Evolutionary conservation across 2,113 vertebrate genomes (phyloP).

Genomic region (Oxyruncus cristatus): DNA sequence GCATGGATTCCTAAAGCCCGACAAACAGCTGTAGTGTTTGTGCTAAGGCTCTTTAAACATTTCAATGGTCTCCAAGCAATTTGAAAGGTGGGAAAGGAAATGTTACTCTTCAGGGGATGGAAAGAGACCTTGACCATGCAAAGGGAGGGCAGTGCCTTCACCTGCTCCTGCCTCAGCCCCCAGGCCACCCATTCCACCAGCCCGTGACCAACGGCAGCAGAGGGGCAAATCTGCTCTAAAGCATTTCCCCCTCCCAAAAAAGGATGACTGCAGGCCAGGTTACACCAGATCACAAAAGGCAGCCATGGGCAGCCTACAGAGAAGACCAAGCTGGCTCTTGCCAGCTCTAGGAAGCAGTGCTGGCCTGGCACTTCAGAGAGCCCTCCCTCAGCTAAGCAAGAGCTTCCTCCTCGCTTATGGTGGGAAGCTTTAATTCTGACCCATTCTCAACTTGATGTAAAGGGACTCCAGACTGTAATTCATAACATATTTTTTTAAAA

Average conservation of each 20-base stretch:
- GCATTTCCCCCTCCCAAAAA: background rate
- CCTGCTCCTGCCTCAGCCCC: background rate
- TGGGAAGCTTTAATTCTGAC: slow-evolving; percentile 21
- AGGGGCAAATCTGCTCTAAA: background rate
- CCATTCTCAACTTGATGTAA: background rate
- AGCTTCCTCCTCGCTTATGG: background rate
- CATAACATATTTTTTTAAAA: background rate
- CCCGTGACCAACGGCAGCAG: fast-evolving
- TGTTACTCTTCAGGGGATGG: background rate
- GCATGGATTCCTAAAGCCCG: background rate
- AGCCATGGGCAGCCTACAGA: background rate
- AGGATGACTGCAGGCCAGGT: too few relatives aligned
- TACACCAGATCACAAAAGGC: background rate
- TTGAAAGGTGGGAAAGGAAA: background rate
- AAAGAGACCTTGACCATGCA: background rate
- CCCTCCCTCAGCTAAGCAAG: background rate
- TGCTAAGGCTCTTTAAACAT: background rate
- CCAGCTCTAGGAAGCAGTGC: background rate
- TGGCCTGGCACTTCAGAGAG: background rate
- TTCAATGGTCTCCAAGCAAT: background rate
- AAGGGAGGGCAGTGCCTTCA: background rate
- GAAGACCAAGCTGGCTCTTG: background rate
- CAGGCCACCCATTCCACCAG: background rate
- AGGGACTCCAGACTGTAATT: background rate
- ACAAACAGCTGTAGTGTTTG: slow-evolving; percentile 6